Evolutionary conservation across 2,797 vertebrate species (phyloP), one percentile per base, ranked within the genome.

Genomic region (Diplodus puntazzo): DNA sequence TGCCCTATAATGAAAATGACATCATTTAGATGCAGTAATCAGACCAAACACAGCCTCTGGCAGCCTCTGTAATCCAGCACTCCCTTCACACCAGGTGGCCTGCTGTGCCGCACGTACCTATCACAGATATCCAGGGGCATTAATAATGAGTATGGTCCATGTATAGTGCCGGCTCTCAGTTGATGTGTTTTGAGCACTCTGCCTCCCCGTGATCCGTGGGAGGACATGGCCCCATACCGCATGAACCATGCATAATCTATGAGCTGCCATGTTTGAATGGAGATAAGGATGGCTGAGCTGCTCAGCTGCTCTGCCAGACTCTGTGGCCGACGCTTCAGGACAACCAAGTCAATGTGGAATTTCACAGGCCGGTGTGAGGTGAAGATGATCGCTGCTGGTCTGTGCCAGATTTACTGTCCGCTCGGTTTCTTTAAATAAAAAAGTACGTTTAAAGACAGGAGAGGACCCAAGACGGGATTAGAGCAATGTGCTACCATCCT

Each of bases 211-310:
- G 80, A 87, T 89, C 72, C 74, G 86, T 85, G 69, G 77, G 68
- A 70, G 83, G 71, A 89, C 70, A 77, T 21, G 63, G 77, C 58
- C 70, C 54, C 61, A 77, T 79, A 82, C 79, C 11, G 53, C 86
- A 81, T 80, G 65, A 87, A 76, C 77, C 81, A 88, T 89, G 39
- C 88, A 92, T 92, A 84, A 90, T 90, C 83, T 79, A 88, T 86
- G 83, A 91, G 82, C 67, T 84, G 77, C 80, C 77, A 76, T 72
- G 83, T 84, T 84, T 88, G 80, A 88, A 82, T 65, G 71, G 79
- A 80, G 83, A 84, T 79, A 79, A 79, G 73, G 77, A 73, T 25
- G 49, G 70, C 21, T 48, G 76, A 79, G 66, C n/a, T 42, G 55
- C 71, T 86, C 34, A 43, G 73, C 60, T 63, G 69, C 75, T 69